Evolutionary conservation across 2,888 invertebrate genomes (phyloP).

Genomic region (Priocnemis perturbator): DNA sequence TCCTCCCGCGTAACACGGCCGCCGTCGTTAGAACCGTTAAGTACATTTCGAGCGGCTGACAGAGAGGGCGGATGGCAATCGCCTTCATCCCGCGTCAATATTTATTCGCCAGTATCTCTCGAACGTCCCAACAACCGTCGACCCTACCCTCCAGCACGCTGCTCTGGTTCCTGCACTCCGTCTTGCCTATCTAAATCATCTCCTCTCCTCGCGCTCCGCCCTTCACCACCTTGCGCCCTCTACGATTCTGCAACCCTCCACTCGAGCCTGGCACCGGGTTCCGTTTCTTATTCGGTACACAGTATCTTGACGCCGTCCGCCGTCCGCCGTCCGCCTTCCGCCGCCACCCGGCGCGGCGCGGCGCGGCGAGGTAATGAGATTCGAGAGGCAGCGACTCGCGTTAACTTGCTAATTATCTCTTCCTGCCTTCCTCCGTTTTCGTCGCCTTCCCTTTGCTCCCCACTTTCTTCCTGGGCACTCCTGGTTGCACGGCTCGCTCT

Average conservation of each 20-base stretch:
- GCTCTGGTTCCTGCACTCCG: too few species aligned
- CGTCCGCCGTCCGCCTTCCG: neutral
- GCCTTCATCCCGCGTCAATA: slow-evolving; percentile 33
- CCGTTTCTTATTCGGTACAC: slow-evolving; percentile 1
- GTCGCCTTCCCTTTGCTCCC: neutral
- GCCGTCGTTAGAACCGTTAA: too few species aligned
- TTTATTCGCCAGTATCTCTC: slow-evolving; percentile 36
- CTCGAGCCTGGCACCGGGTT: neutral
- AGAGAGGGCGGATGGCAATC: too few species aligned
- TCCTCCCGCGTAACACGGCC: neutral
- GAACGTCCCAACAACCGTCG: slow-evolving; percentile 8
- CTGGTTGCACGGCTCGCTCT: slow-evolving; percentile 1
- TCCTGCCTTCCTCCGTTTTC: slow-evolving; percentile 19
- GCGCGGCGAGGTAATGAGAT: slow-evolving; percentile 52
- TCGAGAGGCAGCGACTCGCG: slow-evolving; percentile 53
- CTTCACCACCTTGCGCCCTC: too few species aligned
- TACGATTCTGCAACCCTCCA: neutral
- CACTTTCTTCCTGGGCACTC: slow-evolving; percentile 16
- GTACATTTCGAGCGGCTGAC: too few species aligned
- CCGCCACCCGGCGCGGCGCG: too few species aligned
- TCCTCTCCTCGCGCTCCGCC: too few species aligned
- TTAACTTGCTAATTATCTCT: slow-evolving; percentile 65
- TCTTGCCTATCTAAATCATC: too few species aligned
- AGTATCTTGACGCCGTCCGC: too few species aligned
- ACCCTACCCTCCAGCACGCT: neutral